A percentile compares a stretch with the other conserved stretches of the same genome.
Conservation (phyloP, 2,797 vertebrate species). For the Phalanger gymnotis region DNA sequence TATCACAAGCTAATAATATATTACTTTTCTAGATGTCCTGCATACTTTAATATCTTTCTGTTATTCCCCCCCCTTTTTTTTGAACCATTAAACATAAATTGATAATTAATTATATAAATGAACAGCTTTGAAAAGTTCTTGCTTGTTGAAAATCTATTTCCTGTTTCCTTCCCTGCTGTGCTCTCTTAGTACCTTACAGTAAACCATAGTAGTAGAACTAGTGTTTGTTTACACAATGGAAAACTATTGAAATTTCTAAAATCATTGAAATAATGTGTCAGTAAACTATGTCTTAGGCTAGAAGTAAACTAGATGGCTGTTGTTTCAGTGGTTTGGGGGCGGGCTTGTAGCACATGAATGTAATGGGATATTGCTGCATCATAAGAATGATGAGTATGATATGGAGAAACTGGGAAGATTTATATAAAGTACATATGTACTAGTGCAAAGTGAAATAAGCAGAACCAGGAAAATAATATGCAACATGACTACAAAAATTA, state of each 20-base stretch:
- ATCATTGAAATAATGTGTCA: not conserved
- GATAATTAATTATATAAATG: conserved; percentile 25
- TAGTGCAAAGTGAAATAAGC: not conserved
- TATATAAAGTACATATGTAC: no score
- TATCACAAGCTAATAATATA: not conserved
- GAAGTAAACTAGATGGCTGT: not conserved
- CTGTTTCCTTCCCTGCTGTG: not conserved
- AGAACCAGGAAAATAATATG: not conserved
- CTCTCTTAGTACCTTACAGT: conserved; percentile 30
- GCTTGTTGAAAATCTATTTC: conserved; percentile 25
- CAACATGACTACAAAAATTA: not conserved
- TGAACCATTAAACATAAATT: not conserved
- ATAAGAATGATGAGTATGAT: not conserved
- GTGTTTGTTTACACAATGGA: conserved; percentile 18
- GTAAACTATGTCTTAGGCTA: conserved; percentile 20
- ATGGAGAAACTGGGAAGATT: not conserved
- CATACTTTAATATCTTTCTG: not conserved
- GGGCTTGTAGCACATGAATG: not conserved
- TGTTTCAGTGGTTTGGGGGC: not conserved
- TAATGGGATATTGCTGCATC: not conserved
- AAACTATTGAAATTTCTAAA: conserved; percentile 52
- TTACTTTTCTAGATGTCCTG: not conserved
- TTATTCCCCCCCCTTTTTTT: not conserved
- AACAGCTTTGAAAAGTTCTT: conserved; percentile 18
- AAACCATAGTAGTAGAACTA: conserved; percentile 18